A percentile compares a stretch with the other conserved stretches of the same genome.
phyloP scores from a whole-genome alignment of 2,113 vertebrate genomes.

The Lophura nycthemera region DNA sequence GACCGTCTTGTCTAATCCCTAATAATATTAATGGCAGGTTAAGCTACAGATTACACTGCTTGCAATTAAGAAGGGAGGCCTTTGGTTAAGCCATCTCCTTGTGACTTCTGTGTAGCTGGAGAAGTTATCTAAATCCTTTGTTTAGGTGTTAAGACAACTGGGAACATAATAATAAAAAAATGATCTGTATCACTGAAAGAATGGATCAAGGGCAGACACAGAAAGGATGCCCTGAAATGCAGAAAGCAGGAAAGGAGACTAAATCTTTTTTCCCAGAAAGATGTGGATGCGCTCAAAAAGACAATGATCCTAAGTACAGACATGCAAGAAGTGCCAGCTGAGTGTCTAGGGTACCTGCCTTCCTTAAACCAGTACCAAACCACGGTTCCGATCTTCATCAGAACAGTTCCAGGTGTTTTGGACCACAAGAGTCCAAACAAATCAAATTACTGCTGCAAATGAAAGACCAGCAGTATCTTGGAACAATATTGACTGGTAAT shows the following conservation, averaged over 20 bases:
- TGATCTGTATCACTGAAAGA: neutral
- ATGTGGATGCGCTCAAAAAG: neutral
- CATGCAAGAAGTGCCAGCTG: neutral
- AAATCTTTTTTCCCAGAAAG: no score
- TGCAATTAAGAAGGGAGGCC: neutral
- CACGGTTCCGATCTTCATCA: neutral
- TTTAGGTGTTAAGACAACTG: neutral
- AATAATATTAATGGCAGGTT: neutral
- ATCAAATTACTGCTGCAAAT: neutral
- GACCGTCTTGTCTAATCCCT: neutral
- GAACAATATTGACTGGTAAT: neutral
- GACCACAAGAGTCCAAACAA: neutral
- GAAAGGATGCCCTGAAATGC: neutral
- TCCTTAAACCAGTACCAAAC: neutral
- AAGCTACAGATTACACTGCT: neutral
- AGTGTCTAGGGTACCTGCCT: accelerated
- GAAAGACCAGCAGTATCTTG: neutral
- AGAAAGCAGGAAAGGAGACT: neutral
- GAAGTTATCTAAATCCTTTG: neutral
- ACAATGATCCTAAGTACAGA: neutral
- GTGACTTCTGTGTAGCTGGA: neutral
- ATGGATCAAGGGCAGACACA: neutral
- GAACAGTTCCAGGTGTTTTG: neutral
- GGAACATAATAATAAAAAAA: neutral
- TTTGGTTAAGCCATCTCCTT: neutral